Conservation (phyloP, 1,140 invertebrate species). For the Leptinotarsa texana region DNA sequence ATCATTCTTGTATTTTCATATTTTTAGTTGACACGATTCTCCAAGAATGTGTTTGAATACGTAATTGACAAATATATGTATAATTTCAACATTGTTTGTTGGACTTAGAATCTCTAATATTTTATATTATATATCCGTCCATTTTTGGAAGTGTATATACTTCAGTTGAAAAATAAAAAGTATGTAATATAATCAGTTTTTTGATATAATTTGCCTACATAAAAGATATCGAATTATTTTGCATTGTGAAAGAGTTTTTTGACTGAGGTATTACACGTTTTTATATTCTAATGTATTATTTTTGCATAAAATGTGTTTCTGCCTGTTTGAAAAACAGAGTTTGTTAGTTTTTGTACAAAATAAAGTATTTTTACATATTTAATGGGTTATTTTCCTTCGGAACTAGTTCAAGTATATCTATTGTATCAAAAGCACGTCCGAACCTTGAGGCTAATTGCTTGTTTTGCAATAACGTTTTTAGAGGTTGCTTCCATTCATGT, state of each 20-base stretch:
- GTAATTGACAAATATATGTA: no score
- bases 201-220: no score
- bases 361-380: constrained; percentile 26
- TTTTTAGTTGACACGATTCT: no score
- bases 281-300: constrained; percentile 19
- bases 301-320: constrained; percentile 3
- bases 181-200: no score
- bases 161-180: no score
- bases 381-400: not conserved
- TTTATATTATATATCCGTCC: constrained; percentile 2
- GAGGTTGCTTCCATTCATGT: constrained; percentile 5
- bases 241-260: not conserved
- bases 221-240: no score
- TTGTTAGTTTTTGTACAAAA: constrained; percentile 28
- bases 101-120: no score
- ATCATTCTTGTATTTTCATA: no score
- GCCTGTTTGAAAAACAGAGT: constrained; percentile 21
- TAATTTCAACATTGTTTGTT: no score
- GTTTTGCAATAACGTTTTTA: constrained; percentile 17
- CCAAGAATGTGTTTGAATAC: no score
- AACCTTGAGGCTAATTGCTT: constrained; percentile 33
- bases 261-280: not conserved
- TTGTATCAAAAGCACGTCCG: constrained; percentile 26
- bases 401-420: constrained; percentile 40
- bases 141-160: not conserved